A percentile compares a stretch with the other conserved stretches of the same genome.
Evolutionary conservation across 2,888 invertebrate genomes (phyloP).

Genomic region (Platycheirus albimanus): DNA sequence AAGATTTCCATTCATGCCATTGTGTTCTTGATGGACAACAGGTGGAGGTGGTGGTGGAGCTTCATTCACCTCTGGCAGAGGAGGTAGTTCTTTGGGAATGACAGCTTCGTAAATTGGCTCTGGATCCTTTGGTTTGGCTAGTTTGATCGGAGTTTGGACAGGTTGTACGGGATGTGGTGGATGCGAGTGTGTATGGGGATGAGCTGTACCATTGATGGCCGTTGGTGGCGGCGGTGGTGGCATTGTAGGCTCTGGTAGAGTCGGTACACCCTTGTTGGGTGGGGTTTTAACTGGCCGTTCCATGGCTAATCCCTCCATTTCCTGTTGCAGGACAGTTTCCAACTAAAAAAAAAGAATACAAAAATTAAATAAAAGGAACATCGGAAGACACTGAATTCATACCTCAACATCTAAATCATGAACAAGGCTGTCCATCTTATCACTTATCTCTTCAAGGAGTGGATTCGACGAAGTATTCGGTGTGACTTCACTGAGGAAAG

Average conservation of each 20-base stretch:
- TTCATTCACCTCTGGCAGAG: constrained; percentile 80
- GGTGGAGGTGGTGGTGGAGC: constrained; percentile 59
- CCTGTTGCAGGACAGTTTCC: constrained; percentile 87
- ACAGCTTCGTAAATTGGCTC: constrained; percentile 95
- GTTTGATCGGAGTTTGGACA: constrained; percentile 75
- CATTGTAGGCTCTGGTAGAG: constrained; percentile 90
- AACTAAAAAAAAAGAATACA: constrained; percentile 81
- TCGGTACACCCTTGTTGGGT: constrained; percentile 83
- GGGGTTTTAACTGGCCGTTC: constrained; percentile 79
- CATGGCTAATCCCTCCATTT: constrained; percentile 84
- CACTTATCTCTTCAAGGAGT: constrained; percentile 91
- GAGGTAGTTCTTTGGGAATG: constrained; percentile 86
- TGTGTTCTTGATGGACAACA: constrained; percentile 64
- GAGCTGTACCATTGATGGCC: constrained; percentile 75
- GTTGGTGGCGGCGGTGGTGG: constrained; percentile 88
- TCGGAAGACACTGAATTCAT: constrained; percentile 20
- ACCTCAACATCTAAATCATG: constrained; percentile 92
- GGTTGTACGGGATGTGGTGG: constrained; percentile 74
- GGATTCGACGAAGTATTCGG: constrained; percentile 86
- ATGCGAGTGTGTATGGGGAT: constrained; percentile 72
- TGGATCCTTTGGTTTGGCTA: constrained; percentile 80
- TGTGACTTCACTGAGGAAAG: constrained; percentile 92
- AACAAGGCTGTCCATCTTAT: constrained; percentile 92
- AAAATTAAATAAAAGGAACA: constrained; percentile 6
- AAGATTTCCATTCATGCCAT: constrained; percentile 47